A percentile compares a stretch with the other conserved stretches of the same genome.
phyloP scores from a whole-genome alignment of 2,888 invertebrate genomes.

The Willowsia nigromaculata region DNA sequence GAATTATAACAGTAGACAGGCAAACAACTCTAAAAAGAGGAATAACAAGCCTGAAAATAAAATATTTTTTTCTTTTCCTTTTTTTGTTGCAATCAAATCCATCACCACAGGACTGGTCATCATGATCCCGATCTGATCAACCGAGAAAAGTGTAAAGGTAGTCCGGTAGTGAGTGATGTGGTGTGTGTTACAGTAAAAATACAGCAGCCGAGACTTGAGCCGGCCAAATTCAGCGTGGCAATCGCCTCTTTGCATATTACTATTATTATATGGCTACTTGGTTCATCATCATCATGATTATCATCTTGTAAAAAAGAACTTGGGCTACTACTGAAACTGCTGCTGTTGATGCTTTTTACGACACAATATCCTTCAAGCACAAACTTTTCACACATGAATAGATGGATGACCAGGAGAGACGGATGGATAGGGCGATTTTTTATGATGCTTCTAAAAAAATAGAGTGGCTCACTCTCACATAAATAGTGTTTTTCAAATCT shows the following conservation, averaged over 20 bases:
- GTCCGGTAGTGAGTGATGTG: constrained; percentile 33
- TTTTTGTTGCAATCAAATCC: constrained; percentile 65
- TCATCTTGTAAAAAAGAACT: neutral
- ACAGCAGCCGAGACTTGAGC: neutral
- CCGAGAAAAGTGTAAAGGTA: constrained; percentile 52
- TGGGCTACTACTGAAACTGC: constrained; percentile 44
- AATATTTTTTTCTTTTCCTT: constrained; percentile 20
- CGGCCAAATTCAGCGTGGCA: constrained; percentile 5
- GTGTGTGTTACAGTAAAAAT: constrained; percentile 29
- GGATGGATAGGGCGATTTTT: constrained; percentile 12
- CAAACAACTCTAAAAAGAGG: neutral
- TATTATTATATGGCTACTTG: constrained; percentile 42
- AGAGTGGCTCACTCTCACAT: constrained; percentile 39
- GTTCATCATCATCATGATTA: neutral
- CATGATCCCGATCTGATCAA: constrained; percentile 62
- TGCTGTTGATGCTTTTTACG: constrained; percentile 54
- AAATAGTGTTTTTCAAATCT: constrained; percentile 10
- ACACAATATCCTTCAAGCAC: constrained; percentile 46
- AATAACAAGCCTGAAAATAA: constrained; percentile 56
- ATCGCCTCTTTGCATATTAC: constrained; percentile 25
- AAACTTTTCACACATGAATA: constrained; percentile 56
- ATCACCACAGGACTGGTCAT: constrained; percentile 69
- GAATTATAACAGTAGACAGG: neutral
- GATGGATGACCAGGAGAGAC: neutral
- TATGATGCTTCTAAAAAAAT: neutral